These are phyloP conservation scores for Artibeus lituratus DNA, from an alignment of 2,797 vertebrate genomes.

Conservation along the genomic window DNA sequence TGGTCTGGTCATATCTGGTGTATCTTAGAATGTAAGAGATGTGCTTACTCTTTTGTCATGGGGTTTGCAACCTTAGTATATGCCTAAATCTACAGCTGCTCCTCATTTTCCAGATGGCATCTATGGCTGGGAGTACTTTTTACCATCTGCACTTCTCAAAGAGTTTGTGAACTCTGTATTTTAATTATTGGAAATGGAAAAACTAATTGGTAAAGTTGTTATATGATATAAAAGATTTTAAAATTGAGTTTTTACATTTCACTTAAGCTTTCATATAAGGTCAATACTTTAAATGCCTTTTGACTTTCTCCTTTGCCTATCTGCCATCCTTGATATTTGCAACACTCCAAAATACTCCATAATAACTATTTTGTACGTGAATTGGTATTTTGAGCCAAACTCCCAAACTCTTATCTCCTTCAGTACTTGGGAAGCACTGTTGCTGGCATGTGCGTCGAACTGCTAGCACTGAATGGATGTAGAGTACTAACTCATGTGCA, in stretches of 20 bases:
- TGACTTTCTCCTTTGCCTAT: slow-evolving; percentile 54
- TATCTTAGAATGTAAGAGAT: slow-evolving; percentile 49
- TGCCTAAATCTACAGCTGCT: slow-evolving; percentile 78
- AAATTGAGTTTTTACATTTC: slow-evolving; percentile 50
- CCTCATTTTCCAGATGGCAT: slow-evolving; percentile 77
- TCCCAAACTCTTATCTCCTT: slow-evolving; percentile 60
- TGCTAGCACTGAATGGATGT: slow-evolving; percentile 36
- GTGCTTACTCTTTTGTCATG: slow-evolving; percentile 70
- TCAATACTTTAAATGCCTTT: slow-evolving; percentile 27
- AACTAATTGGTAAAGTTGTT: slow-evolving; percentile 76
- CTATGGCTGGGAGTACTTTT: slow-evolving; percentile 79
- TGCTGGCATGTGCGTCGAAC: slow-evolving; percentile 43
- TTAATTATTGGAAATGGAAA: slow-evolving; percentile 78
- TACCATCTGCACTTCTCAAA: slow-evolving; percentile 78
- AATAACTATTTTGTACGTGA: slow-evolving; percentile 50
- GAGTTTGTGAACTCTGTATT: slow-evolving; percentile 78
- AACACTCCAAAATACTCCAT: slow-evolving; percentile 39
- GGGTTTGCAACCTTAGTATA: slow-evolving; percentile 75
- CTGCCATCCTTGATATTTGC: slow-evolving; percentile 44
- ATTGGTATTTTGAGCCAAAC: slow-evolving; percentile 66
- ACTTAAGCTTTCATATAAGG: slow-evolving; percentile 49
- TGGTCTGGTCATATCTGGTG: slow-evolving; percentile 38
- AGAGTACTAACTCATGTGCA: slow-evolving; percentile 31
- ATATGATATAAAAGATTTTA: slow-evolving; percentile 61
- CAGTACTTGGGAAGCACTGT: slow-evolving; percentile 30